Evolutionary conservation across 2,797 vertebrate genomes (phyloP).

Genomic region (Tragelaphus eurycerus): DNA sequence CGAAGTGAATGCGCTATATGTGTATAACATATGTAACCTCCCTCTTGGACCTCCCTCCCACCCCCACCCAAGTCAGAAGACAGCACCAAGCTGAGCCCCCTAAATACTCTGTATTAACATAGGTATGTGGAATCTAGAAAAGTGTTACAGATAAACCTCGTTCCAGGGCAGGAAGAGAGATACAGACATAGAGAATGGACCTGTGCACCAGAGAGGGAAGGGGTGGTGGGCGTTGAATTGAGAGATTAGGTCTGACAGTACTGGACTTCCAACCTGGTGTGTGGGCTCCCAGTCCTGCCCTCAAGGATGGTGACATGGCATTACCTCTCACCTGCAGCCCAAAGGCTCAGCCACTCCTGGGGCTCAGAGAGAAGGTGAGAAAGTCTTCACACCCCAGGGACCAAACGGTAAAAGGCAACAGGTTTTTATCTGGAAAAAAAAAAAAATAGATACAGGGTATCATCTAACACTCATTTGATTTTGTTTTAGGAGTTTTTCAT

Average conservation of each 20-base stretch:
- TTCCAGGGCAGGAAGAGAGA: not conserved
- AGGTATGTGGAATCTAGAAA: not conserved
- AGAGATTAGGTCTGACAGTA: not conserved
- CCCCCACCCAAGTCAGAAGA: not conserved
- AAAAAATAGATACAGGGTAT: not conserved
- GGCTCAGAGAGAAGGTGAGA: not conserved
- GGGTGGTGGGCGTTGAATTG: not conserved
- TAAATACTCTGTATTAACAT: not conserved
- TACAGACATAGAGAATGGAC: not conserved
- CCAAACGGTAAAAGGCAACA: not conserved
- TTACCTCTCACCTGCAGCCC: not conserved
- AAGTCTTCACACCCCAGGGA: not conserved
- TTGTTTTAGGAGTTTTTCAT: not conserved
- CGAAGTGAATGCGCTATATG: fast-evolving
- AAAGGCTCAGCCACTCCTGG: not conserved
- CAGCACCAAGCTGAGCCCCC: not conserved
- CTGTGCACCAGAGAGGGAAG: not conserved
- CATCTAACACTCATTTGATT: not conserved
- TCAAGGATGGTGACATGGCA: not conserved
- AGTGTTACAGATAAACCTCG: not conserved
- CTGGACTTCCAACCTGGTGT: not conserved
- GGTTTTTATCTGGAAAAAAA: not conserved
- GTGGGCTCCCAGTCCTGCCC: not conserved
- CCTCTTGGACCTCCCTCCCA: not conserved
- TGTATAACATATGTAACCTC: not conserved